phyloP scores from a whole-genome alignment of 2,888 invertebrate species.

The Diaphora mendica region DNA sequence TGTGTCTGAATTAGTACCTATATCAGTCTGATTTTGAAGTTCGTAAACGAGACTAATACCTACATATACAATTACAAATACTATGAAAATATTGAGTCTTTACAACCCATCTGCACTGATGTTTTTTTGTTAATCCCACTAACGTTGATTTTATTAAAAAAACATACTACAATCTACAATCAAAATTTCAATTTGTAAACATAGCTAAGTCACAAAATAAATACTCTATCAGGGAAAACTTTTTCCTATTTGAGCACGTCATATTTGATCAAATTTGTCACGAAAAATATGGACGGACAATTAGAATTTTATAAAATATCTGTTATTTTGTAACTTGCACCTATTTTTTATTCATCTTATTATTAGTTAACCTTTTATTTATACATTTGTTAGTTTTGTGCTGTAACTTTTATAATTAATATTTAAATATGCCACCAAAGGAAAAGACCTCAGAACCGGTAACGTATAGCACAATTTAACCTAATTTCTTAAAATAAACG shows the following conservation, averaged over 20 bases:
- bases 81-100: no score
- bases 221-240: not conserved
- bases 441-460: not conserved
- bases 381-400: not conserved
- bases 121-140: no score
- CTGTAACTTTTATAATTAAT: not conserved
- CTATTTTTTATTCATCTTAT: conserved; percentile 4
- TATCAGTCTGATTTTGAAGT: no score
- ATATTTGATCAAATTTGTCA: not conserved
- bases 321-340: not conserved
- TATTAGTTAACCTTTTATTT: conserved; percentile 1
- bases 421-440: not conserved
- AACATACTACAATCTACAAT: no score
- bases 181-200: no score
- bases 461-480: not conserved
- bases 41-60: no score
- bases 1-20: no score
- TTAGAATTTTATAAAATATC: not conserved
- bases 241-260: not conserved
- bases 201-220: not conserved
- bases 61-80: no score
- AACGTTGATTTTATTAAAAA: no score
- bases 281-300: not conserved
- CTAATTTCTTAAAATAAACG: not conserved
- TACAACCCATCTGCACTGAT: no score